Evolutionary conservation across 2,797 vertebrate genomes (phyloP).

Genomic region (Enteromius mattozi): DNA sequence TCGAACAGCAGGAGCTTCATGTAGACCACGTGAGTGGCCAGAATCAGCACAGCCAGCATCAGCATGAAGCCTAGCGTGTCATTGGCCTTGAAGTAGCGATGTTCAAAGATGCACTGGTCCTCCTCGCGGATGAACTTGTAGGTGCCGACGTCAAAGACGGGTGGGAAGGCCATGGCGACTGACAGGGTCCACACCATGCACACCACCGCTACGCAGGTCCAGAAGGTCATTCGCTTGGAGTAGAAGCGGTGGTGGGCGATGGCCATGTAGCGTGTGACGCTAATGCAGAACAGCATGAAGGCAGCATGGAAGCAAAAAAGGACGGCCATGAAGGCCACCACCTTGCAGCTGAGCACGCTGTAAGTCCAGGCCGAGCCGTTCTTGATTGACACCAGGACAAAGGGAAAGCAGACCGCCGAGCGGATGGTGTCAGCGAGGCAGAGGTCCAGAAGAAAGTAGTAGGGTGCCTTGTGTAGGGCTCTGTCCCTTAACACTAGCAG

Average conservation of each 20-base stretch:
- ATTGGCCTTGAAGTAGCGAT: conserved; percentile 91
- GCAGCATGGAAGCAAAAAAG: conserved; percentile 93
- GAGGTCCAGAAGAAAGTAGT: conserved; percentile 90
- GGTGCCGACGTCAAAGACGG: conserved; percentile 89
- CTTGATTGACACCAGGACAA: conserved; percentile 88
- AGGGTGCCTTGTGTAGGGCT: conserved; percentile 88
- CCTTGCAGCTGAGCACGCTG: conserved; percentile 89
- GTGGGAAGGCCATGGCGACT: conserved; percentile 91
- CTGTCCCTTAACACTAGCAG: conserved; percentile 86
- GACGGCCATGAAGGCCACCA: conserved; percentile 92
- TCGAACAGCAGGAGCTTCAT: conserved; percentile 91
- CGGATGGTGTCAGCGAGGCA: conserved; percentile 89
- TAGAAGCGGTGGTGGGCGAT: conserved; percentile 92
- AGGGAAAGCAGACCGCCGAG: conserved; percentile 90
- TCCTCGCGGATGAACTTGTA: conserved; percentile 92
- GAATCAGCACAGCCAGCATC: conserved; percentile 89
- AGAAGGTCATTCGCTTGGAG: conserved; percentile 91
- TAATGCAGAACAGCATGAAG: conserved; percentile 92
- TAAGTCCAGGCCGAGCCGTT: conserved; percentile 91
- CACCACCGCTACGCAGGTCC: conserved; percentile 89
- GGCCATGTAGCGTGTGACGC: conserved; percentile 90
- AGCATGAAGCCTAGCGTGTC: conserved; percentile 91
- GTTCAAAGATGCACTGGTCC: conserved; percentile 92
- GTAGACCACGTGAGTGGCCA: conserved; percentile 90
- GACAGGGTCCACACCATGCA: conserved; percentile 93